Evolutionary conservation across 1,140 invertebrate species (phyloP).

Genomic region (Proctacanthus coquilletti): DNA sequence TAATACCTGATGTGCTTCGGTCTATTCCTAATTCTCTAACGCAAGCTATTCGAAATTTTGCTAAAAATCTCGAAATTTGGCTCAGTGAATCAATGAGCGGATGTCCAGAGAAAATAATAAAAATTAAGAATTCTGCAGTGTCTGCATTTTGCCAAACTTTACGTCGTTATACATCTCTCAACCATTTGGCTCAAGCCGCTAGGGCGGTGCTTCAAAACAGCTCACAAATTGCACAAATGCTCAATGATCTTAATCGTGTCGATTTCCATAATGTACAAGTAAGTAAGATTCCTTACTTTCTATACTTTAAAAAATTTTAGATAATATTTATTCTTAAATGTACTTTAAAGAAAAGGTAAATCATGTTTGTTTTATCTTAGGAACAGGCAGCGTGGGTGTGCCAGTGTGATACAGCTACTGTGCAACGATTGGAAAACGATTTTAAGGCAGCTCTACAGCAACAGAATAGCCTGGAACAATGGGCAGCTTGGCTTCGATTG

Average conservation of each 20-base stretch:
- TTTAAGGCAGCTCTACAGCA: constrained; percentile 88
- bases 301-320: background rate
- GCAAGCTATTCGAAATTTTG: constrained; percentile 86
- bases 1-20: constrained; percentile 89
- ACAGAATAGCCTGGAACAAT: constrained; percentile 88
- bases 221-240: constrained; percentile 92
- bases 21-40: constrained; percentile 88
- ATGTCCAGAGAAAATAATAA: constrained; percentile 67
- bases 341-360: constrained; percentile 1
- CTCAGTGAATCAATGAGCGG: constrained; percentile 73
- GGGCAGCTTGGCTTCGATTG: constrained; percentile 91
- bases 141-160: constrained; percentile 89
- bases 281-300: constrained; percentile 9
- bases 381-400: constrained; percentile 93
- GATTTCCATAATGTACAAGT: constrained; percentile 95
- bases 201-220: constrained; percentile 91
- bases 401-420: constrained; percentile 77
- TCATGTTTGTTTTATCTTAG: constrained; percentile 9
- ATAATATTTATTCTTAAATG: background rate
- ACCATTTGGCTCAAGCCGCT: constrained; percentile 89
- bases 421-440: constrained; percentile 77
- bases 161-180: constrained; percentile 92
- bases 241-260: constrained; percentile 89
- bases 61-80: constrained; percentile 78
- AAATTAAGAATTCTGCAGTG: constrained; percentile 72